These are phyloP conservation scores for Apamea sordens DNA, from an alignment of 2,888 invertebrate species.

Conservation along the genomic window DNA sequence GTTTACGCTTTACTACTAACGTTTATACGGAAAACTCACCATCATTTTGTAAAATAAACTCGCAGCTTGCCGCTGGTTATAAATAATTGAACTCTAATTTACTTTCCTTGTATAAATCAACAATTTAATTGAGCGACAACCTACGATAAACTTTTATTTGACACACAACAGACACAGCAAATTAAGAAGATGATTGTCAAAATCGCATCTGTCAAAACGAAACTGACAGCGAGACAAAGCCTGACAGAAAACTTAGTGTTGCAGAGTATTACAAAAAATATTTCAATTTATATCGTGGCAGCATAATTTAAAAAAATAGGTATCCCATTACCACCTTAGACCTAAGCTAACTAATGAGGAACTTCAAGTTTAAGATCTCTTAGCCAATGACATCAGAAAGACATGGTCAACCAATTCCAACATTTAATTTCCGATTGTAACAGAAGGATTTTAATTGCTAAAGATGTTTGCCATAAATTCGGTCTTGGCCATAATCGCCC, in stretches of 20 bases:
- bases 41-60: slow-evolving; percentile 75
- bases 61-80: slow-evolving; percentile 13
- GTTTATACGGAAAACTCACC: slow-evolving; percentile 71
- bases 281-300: neutral
- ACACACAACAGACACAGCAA: slow-evolving; percentile 30
- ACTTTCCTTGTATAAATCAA: slow-evolving; percentile 50
- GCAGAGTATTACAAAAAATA: neutral
- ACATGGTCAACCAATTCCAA: no score
- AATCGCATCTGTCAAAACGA: slow-evolving; percentile 39
- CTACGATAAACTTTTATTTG: slow-evolving; percentile 33
- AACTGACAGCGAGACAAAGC: slow-evolving; percentile 12
- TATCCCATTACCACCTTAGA: no score
- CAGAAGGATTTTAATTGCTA: no score
- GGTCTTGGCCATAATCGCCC: no score
- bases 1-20: slow-evolving; percentile 5
- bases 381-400: no score
- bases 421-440: no score
- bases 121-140: slow-evolving; percentile 37
- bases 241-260: slow-evolving; percentile 27
- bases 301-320: neutral
- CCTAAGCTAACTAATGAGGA: no score
- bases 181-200: slow-evolving; percentile 56
- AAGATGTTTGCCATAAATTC: no score
- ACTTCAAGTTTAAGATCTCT: no score
- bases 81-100: slow-evolving; percentile 14